Base-by-base conservation (phyloP, 2,888 invertebrate genomes). In the Himalopsyche kuldschensis region DNA sequence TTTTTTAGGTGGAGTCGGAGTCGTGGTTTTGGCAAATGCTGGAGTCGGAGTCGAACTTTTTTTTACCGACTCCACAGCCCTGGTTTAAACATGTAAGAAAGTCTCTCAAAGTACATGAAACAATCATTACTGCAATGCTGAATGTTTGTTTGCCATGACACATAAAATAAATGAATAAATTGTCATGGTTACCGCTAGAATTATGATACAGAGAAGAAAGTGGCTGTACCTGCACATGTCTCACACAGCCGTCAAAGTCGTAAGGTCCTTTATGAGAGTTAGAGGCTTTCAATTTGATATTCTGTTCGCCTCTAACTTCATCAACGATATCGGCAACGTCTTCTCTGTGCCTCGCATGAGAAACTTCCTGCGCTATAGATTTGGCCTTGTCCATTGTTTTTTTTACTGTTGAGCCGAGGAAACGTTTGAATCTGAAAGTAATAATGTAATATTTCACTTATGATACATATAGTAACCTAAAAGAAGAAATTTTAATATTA, bases 201-300 rank as follows among this genome's bases (percentile, higher is more conserved):
- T 10, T 69, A 15, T 27, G 20, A 3, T 30, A 69, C 69, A 69
- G 24, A 20, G 20, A 80, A 75, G 79, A 47, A 55, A 84, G 35
- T 35, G 35, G 4, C n/a, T 82, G 86, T 81, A 93, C 98, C 91
- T 97, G 97, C 0, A 99, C 96, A 87, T 98, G 96, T 88, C 97
- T 95, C 31, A 99, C 92, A 86, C 96, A 95, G 79, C 97, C 97
- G 85, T 94, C 94, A 90, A 99, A 99, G 90, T 99, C 99, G 89
- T 97, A 98, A 0, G 98, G 99, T 0, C 99, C 99, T 89, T 99
- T 99, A 89, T 99, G 98, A 83, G 97, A 97, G 88, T 97, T 97
- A 0, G 98, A 97, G 0, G 98, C 98, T 90, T 99, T 98, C 81
- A 98, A 93, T 91, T 98, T 96, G 87, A 96, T 96, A 88, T 94